A percentile compares a stretch with the other conserved stretches of the same genome.
Conservation (phyloP, 2,888 invertebrate genomes). For the Tubiluchus corallicola region DNA sequence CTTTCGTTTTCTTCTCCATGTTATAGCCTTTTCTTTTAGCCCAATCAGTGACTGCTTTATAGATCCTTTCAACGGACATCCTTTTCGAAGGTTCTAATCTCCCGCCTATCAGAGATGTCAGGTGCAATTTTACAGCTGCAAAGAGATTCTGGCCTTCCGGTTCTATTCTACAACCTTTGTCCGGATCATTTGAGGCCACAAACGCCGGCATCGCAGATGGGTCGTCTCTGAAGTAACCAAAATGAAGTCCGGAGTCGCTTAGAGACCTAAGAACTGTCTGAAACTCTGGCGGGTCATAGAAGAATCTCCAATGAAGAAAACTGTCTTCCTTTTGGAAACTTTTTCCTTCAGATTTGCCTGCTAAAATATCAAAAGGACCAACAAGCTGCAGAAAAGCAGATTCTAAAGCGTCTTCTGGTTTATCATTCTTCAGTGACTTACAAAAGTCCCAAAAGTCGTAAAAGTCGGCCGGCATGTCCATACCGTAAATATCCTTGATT, state of each 20-base stretch:
- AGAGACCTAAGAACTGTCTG: conserved; percentile 36
- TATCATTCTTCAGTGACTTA: conserved; percentile 34
- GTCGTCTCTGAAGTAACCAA: conserved; percentile 64
- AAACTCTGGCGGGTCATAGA: conserved; percentile 84
- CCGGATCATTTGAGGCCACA: conserved; percentile 52
- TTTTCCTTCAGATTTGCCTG: conserved; percentile 21
- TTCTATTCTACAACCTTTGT: conserved; percentile 46
- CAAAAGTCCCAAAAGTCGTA: conserved; percentile 64
- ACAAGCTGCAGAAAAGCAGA: conserved; percentile 42
- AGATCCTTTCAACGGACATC: too few species aligned
- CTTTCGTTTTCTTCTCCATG: conserved; percentile 37
- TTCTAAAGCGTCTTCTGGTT: conserved; percentile 32
- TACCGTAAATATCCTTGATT: conserved; percentile 53
- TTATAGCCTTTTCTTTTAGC: conserved; percentile 40
- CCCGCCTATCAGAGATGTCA: too few species aligned
- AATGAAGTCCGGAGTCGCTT: conserved; percentile 47
- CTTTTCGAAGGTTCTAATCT: background rate
- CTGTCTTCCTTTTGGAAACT: too few species aligned
- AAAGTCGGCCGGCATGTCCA: conserved; percentile 77
- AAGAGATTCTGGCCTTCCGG: conserved; percentile 59
- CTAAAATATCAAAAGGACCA: conserved; percentile 68
- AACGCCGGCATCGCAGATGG: conserved; percentile 52
- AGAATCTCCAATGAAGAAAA: conserved; percentile 70
- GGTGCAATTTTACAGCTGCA: conserved; percentile 47
- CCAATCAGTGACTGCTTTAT: conserved; percentile 41